Base-by-base conservation (phyloP, 2,113 vertebrate genomes). In the Nansenia antarctica region DNA sequence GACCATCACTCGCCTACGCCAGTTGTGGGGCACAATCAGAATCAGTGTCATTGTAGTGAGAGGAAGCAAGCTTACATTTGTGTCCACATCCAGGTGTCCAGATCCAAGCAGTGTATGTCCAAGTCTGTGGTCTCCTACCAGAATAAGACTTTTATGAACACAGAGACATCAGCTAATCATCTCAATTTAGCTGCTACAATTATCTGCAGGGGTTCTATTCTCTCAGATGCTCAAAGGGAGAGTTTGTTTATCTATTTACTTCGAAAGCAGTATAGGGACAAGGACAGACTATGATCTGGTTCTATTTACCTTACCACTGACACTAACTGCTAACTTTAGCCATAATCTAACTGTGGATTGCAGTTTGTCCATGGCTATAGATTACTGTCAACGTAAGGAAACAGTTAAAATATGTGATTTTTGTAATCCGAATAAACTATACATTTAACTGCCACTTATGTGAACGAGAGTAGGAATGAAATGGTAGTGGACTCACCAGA, bases 11-110 rank as follows among this genome's bases (percentile, higher is more conserved):
- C n/a, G n/a, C n/a, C n/a, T n/a, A n/a, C n/a, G n/a, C n/a, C n/a
- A n/a, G n/a, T n/a, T n/a, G n/a, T n/a, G n/a, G n/a, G n/a, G n/a
- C n/a, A n/a, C n/a, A n/a, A n/a, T n/a, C n/a, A n/a, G n/a, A n/a
- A n/a, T n/a, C n/a, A n/a, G n/a, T n/a, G n/a, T n/a, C n/a, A n/a
- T n/a, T n/a, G n/a, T n/a, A n/a, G n/a, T n/a, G n/a, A 67, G 8
- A 27, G 7, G 20, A 6, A 12, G 22, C 30, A 22, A 1, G 15
- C 91, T 74, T 91, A 98, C 97, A 95, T 88, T 86, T 92, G 92
- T 83, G 93, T 95, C 97, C 97, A 99, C 42, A 90, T 93, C 96
- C 96, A 98, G 18, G 92, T 93, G 14, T 94, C 93, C 82, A 99
- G 89, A 87, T 98, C 95, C 72, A 99, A 89, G 83, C 89, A 95